These are phyloP conservation scores for Trichogramma evanescens DNA, from an alignment of 2,888 invertebrate species.

Conservation along the genomic window DNA sequence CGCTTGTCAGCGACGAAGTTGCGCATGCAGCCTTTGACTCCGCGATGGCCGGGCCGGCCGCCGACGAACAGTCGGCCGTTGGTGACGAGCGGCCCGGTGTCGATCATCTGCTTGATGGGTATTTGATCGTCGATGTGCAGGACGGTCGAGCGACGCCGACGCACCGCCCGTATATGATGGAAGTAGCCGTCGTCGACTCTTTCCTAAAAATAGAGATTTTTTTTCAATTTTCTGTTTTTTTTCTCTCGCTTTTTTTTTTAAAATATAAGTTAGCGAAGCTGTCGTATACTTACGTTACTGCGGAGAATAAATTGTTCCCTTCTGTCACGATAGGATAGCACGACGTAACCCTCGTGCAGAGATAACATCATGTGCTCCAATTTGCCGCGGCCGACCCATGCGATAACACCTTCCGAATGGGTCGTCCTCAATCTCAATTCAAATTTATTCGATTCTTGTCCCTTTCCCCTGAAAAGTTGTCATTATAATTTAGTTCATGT, in stretches of 20 bases:
- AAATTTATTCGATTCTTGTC: slow-evolving; percentile 45
- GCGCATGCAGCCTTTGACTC: slow-evolving; percentile 41
- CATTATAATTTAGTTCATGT: no score
- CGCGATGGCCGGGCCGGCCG: slow-evolving; percentile 42
- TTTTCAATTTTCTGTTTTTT: no score
- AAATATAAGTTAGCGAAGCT: neutral
- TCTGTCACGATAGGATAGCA: slow-evolving; percentile 40
- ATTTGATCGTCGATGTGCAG: slow-evolving; percentile 40
- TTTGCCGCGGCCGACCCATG: slow-evolving; percentile 44
- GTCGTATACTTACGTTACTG: slow-evolving; percentile 35
- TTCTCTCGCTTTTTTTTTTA: neutral
- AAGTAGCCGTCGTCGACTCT: slow-evolving; percentile 43
- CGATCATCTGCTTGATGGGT: slow-evolving; percentile 35
- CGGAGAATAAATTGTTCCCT: slow-evolving; percentile 38
- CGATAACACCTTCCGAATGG: slow-evolving; percentile 42
- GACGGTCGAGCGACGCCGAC: slow-evolving; percentile 36
- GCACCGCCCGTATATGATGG: slow-evolving; percentile 40
- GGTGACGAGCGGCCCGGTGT: slow-evolving; percentile 37
- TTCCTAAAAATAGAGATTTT: slow-evolving; percentile 29
- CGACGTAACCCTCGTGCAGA: slow-evolving; percentile 40
- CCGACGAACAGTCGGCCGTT: slow-evolving; percentile 45
- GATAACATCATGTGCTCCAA: slow-evolving; percentile 40
- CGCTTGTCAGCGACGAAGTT: slow-evolving; percentile 44
- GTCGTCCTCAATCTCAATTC: slow-evolving; percentile 41
- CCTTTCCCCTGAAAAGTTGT: slow-evolving; percentile 35